phyloP scores from a whole-genome alignment of 1,140 invertebrate genomes.

The Zaprionus ghesquierei region DNA sequence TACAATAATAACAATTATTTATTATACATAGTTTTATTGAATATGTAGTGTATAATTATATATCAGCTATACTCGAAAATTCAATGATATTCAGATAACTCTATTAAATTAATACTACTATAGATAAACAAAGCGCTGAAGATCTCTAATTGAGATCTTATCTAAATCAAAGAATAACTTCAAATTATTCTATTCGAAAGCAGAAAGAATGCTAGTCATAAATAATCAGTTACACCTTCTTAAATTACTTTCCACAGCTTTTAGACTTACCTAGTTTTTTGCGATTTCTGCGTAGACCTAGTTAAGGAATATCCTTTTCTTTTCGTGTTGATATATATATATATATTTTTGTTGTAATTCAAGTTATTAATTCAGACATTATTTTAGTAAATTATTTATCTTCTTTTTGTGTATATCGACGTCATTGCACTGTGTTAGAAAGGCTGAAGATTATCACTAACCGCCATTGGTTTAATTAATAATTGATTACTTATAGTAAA shows the following conservation, averaged over 20 bases:
- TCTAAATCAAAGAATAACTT: neutral
- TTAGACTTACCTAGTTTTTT: conserved; percentile 48
- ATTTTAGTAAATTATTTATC: conserved; percentile 25
- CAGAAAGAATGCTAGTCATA: neutral
- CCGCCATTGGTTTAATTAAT: conserved; percentile 41
- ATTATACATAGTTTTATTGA: too few relatives aligned
- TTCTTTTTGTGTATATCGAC: conserved; percentile 19
- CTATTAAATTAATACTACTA: too few relatives aligned
- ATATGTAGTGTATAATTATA: too few relatives aligned
- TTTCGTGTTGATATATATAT: neutral
- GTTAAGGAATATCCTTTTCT: conserved; percentile 20
- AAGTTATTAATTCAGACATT: conserved; percentile 39
- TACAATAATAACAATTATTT: conserved; percentile 62
- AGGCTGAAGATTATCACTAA: conserved; percentile 32
- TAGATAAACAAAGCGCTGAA: too few relatives aligned
- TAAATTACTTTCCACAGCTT: neutral
- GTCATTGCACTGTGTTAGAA: conserved; percentile 28
- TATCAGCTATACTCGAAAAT: neutral
- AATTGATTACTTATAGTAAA: conserved; percentile 31
- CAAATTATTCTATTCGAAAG: neutral
- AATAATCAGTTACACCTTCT: neutral
- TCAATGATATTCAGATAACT: too few relatives aligned
- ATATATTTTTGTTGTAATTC: conserved; percentile 5
- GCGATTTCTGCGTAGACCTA: conserved; percentile 43
- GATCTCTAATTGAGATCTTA: too few relatives aligned